Base-by-base conservation (phyloP, 2,113 vertebrate genomes). In the Colius striatus region DNA sequence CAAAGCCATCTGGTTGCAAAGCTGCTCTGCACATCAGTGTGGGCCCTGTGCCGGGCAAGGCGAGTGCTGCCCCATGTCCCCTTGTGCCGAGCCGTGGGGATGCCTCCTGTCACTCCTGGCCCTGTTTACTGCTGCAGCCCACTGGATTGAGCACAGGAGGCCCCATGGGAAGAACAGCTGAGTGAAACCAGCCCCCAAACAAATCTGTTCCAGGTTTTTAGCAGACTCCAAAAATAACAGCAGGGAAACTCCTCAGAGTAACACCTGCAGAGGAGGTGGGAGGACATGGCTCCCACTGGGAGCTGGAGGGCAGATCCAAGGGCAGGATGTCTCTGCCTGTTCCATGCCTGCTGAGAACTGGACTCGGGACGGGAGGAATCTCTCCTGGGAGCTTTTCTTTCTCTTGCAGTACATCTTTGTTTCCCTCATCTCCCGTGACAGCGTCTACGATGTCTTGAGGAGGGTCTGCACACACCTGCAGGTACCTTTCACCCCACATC, bases 401-500 rank as follows among this genome's bases (percentile, higher is more conserved):
- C 41, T 81, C 68, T 96, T 83, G 47, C 98, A 99, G 99, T 99
- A 99, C 84, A 97, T 99, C 48, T 99, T 99, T 4, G 99, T 99
- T 67, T 99, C 99, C 25, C 97, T 99, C 89, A 98, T 99, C 58
- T 99, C 99, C 85, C 98, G 99, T 48, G 99, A 99, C 97, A 99
- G 99, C 1, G 99, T 99, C 5, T 99, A 99, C 12, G 99, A 99
- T 0, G 98, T 99, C 82, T 98, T 99, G 68, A 98, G 98, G 82
- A 98, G 98, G 95, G 99, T 99, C 97, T 99, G 99, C 97, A 99
- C 99, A 2, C 99, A 99, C 91, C 97, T 99, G 18, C 99, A 99
- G 99, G 99, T 99, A 97, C 61, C 57, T 7, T 11, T 10, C 1
- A 6, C 43, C 41, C 38, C 2, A 0, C 1, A 2, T 32, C 55